These are phyloP conservation scores for Drosophila kepulauana DNA, from an alignment of 1,140 invertebrate species.

Conservation along the genomic window DNA sequence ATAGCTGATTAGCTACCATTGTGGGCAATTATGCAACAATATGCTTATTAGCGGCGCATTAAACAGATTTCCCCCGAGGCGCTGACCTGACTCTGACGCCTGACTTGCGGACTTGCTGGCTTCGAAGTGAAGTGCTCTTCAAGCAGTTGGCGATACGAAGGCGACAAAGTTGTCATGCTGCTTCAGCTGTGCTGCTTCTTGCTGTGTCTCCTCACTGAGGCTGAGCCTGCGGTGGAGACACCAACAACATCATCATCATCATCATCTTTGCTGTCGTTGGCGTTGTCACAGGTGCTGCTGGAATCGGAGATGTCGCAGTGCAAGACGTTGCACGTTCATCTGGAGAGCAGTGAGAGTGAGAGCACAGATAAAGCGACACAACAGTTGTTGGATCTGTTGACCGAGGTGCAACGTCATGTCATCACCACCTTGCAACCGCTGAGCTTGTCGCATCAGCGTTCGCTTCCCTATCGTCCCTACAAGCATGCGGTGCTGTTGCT, in stretches of 20 bases:
- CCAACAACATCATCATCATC: not conserved
- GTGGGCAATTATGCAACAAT: slow-evolving; percentile 4
- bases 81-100: not conserved
- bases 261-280: slow-evolving; percentile 22
- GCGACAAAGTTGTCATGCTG: slow-evolving; percentile 14
- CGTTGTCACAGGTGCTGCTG: slow-evolving; percentile 47
- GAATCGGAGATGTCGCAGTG: slow-evolving; percentile 55
- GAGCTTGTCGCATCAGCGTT: slow-evolving; percentile 12
- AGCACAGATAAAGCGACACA: not conserved
- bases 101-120: not conserved
- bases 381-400: slow-evolving; percentile 42
- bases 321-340: slow-evolving; percentile 52
- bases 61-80: slow-evolving; percentile 33
- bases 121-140: not conserved
- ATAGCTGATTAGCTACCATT: not conserved
- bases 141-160: slow-evolving; percentile 26
- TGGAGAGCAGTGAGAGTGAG: slow-evolving; percentile 28
- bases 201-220: not conserved
- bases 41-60: slow-evolving; percentile 23
- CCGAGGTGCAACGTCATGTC: slow-evolving; percentile 17
- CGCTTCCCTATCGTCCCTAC: slow-evolving; percentile 57
- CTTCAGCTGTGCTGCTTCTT: not conserved
- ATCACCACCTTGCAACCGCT: slow-evolving; percentile 25
- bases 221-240: slow-evolving; percentile 12
- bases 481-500: slow-evolving; percentile 57